Conservation (phyloP, 2,888 invertebrate species). For the Iphiclides podalirius region DNA sequence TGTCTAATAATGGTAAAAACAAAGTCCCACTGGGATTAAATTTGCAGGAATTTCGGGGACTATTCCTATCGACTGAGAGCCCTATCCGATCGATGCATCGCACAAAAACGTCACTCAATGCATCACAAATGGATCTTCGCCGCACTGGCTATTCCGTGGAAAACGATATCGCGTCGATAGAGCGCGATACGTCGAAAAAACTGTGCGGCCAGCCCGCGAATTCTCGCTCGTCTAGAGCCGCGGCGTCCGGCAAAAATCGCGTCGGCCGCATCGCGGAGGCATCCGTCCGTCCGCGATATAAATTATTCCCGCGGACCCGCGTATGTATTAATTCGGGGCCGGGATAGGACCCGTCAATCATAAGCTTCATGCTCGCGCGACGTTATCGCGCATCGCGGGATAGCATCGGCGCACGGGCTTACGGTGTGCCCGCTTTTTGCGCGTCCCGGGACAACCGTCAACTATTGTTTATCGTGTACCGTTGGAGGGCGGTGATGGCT, state of each 20-base stretch:
- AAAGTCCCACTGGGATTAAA: too few species aligned
- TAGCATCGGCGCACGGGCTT: constrained; percentile 26
- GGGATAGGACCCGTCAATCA: constrained; percentile 70
- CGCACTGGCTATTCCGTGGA: constrained; percentile 18
- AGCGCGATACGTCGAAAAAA: constrained; percentile 6
- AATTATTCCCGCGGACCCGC: constrained; percentile 59
- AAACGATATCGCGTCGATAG: constrained; percentile 15
- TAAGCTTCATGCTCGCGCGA: constrained; percentile 54
- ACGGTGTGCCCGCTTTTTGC: constrained; percentile 25
- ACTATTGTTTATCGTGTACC: constrained; percentile 38
- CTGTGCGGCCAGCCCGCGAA: constrained; percentile 3
- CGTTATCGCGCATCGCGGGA: constrained; percentile 59
- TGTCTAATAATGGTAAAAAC: too few species aligned
- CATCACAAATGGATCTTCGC: constrained; percentile 23
- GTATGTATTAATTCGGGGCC: constrained; percentile 66
- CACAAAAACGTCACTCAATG: constrained; percentile 21
- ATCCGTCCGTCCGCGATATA: constrained; percentile 57
- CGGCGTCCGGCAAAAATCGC: constrained; percentile 48
- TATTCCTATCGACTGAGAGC: too few species aligned
- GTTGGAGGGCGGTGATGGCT: constrained; percentile 31
- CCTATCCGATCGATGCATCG: constrained; percentile 3
- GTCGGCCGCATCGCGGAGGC: constrained; percentile 32
- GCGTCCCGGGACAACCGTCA: constrained; percentile 30
- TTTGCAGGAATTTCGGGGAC: too few species aligned
- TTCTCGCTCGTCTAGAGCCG: constrained; percentile 34